Evolutionary conservation across 2,113 vertebrate species (phyloP), one percentile per base, ranked within the genome.

Genomic region (Sula dactylatra): DNA sequence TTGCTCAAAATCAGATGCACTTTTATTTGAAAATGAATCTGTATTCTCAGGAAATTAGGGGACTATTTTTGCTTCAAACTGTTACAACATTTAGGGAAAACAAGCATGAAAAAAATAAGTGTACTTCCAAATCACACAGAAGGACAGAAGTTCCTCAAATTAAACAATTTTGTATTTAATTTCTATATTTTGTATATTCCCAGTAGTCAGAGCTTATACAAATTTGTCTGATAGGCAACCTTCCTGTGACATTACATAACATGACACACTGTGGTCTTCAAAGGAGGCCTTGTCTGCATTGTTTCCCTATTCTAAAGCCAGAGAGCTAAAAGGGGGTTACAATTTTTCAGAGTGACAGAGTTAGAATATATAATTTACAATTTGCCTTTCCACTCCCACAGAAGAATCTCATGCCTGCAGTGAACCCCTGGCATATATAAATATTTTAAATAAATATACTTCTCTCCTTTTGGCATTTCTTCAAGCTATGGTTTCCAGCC

Each of bases 361-460:
- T 45, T 69, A 56, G 49, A 92, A 94, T 85, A 69, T 31, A 42
- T 89, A 91, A 94, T 72, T 82, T 49, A 73, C 49, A 78, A 31
- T 86, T 92, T 84, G 44, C 19, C 19, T 86, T 91, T 94, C 36
- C 70, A 86, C 56, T 89, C 52, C 49, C 49, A 72, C 44, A 61
- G 38, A 94, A 86, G 65, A 87, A 94, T 76, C 36, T 91, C 52
- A 69, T 81, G 80, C 21, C 54, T 95, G 34, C 80, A 86, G 67
- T 54, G 77, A 93, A 87, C 49, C 22, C 54, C 34, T 77, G 66
- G 26, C 73, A 91, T n/a, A 91, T 19, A 66, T 82, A 97, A 92
- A 88, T 94, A 94, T 91, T 95, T 91, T 44, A 93, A 94, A 93
- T 58, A 94, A 89, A 93, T 79, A 89, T 25, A 65, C 15, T 82